A percentile compares a stretch with the other conserved stretches of the same genome.
phyloP scores from a whole-genome alignment of 1,140 invertebrate genomes.

The Hycleus phaleratus region DNA sequence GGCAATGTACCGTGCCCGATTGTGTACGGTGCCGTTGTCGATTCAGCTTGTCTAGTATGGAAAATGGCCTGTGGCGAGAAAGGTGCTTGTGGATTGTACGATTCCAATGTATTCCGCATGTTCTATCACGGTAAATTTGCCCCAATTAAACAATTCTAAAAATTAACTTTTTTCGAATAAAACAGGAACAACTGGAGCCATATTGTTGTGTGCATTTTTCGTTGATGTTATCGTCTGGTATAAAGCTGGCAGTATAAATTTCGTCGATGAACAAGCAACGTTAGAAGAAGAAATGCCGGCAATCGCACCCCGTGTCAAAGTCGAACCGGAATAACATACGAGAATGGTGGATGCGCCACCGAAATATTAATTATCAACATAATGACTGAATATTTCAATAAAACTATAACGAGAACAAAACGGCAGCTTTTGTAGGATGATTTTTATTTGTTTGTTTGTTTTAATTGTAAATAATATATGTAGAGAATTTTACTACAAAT shows the following conservation, averaged over 20 bases:
- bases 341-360: constrained; percentile 9
- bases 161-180: not conserved
- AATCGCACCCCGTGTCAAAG: constrained; percentile 35
- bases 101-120: constrained; percentile 71
- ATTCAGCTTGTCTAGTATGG: constrained; percentile 85
- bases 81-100: constrained; percentile 79
- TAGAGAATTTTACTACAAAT: constrained; percentile 4
- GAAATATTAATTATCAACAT: constrained; percentile 1
- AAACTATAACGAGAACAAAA: not conserved
- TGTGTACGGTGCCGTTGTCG: constrained; percentile 84
- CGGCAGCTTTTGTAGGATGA: constrained; percentile 1
- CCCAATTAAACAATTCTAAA: not conserved
- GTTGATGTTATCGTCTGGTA: constrained; percentile 67
- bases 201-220: constrained; percentile 60
- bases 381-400: constrained; percentile 8
- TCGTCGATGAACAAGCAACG: constrained; percentile 50
- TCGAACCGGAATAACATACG: constrained; percentile 20
- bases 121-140: constrained; percentile 70
- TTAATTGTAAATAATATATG: too few relatives aligned
- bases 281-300: constrained; percentile 41
- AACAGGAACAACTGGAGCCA: constrained; percentile 59
- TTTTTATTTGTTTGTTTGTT: too few relatives aligned
- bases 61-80: constrained; percentile 70
- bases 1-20: constrained; percentile 91
- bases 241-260: constrained; percentile 61